These are phyloP conservation scores for Littorina saxatilis DNA, from an alignment of 1,140 invertebrate species.

Conservation along the genomic window DNA sequence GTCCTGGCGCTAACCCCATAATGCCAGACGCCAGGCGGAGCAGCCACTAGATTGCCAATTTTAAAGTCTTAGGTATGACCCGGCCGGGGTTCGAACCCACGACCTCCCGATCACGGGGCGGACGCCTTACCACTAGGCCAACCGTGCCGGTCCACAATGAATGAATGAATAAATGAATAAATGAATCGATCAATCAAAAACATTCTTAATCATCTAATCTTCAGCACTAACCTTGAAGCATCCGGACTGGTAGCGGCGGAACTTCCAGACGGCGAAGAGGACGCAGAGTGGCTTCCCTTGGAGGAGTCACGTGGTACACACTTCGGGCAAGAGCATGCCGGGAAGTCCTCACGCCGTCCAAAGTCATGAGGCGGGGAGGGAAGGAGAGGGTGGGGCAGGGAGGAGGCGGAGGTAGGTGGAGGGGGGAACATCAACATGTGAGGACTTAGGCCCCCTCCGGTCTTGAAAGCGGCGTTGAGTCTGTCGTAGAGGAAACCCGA, in stretches of 20 bases:
- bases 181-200: no score
- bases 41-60: no score
- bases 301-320: slow-evolving; percentile 5
- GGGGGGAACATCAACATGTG: background rate
- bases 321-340: slow-evolving; percentile 36
- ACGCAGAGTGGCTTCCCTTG: background rate
- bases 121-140: no score
- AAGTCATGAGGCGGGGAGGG: slow-evolving; percentile 30
- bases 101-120: no score
- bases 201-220: no score
- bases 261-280: background rate
- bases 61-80: no score
- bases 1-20: slow-evolving; percentile 28
- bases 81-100: no score
- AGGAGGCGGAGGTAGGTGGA: background rate
- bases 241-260: background rate
- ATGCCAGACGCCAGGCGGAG: no score
- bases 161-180: no score
- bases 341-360: slow-evolving; percentile 39
- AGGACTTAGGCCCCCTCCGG: background rate
- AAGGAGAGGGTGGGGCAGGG: background rate
- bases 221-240: no score
- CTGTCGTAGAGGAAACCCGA: background rate
- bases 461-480: background rate
- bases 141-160: no score